Evolutionary conservation across 2,797 vertebrate species (phyloP).

Genomic region (Sebastolobus alascanus): DNA sequence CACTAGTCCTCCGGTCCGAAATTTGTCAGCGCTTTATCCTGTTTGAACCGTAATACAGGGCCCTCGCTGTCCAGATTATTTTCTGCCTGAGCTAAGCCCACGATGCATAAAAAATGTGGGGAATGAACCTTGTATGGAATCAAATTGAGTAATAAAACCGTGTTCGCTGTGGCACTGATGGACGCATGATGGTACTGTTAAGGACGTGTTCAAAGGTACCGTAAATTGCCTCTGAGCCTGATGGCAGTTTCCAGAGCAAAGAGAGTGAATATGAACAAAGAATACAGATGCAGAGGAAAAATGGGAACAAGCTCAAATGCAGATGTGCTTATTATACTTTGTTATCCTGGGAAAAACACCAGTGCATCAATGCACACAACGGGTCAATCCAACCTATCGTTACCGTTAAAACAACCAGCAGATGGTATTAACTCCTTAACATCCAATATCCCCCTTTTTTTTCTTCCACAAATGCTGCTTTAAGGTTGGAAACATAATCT

Average conservation of each 20-base stretch:
- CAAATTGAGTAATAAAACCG: constrained; percentile 80
- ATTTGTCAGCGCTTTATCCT: constrained; percentile 72
- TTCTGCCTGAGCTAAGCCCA: constrained; percentile 70
- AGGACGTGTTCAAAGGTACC: constrained; percentile 68
- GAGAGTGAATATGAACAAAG: constrained; percentile 48
- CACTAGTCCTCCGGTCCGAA: constrained; percentile 66
- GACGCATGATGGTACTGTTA: constrained; percentile 72
- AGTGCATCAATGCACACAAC: background rate
- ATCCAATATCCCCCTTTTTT: background rate
- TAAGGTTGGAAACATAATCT: background rate
- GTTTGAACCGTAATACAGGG: constrained; percentile 67
- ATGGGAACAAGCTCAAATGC: constrained; percentile 28
- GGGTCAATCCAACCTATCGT: background rate
- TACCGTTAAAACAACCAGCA: background rate
- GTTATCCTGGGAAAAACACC: background rate
- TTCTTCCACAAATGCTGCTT: background rate
- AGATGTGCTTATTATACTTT: constrained; percentile 20
- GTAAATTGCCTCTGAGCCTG: constrained; percentile 66
- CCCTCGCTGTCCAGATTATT: constrained; percentile 70
- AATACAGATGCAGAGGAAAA: constrained; percentile 27
- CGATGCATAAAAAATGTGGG: constrained; percentile 75
- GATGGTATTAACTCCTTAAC: background rate
- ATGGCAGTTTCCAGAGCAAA: constrained; percentile 63
- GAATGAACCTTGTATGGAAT: constrained; percentile 75
- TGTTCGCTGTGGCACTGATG: constrained; percentile 69